A percentile compares a stretch with the other conserved stretches of the same genome.
These are phyloP conservation scores for Drosophila infuscata DNA, from an alignment of 2,888 invertebrate species.

Conservation along the genomic window DNA sequence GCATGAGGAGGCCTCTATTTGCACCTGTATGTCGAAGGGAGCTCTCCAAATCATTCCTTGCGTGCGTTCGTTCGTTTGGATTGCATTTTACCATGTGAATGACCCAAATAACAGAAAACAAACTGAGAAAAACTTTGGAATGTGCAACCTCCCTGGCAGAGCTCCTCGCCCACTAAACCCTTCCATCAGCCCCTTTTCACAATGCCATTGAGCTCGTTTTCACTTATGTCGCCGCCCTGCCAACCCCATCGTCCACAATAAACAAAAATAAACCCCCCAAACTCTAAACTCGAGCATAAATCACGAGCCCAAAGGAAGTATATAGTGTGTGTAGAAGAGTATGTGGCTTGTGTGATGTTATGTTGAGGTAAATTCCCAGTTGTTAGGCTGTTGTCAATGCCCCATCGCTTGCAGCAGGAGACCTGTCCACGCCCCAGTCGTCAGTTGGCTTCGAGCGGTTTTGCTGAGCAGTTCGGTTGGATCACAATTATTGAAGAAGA, in stretches of 20 bases:
- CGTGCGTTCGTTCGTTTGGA: constrained; percentile 60
- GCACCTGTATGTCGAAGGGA: not conserved
- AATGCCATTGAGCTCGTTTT: constrained; percentile 82
- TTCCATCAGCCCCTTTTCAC: not conserved
- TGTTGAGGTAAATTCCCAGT: constrained; percentile 82
- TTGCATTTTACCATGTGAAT: constrained; percentile 82
- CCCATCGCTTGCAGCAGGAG: constrained; percentile 4
- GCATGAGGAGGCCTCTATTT: constrained; percentile 5
- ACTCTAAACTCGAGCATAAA: constrained; percentile 66
- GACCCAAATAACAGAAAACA: constrained; percentile 83
- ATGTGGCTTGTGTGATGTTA: constrained; percentile 71
- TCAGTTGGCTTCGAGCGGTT: constrained; percentile 56
- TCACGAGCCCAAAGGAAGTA: constrained; percentile 12
- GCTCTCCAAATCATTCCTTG: constrained; percentile 35
- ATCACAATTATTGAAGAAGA: not conserved
- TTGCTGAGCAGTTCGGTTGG: constrained; percentile 39
- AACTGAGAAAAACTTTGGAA: constrained; percentile 63
- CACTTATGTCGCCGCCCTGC: constrained; percentile 47
- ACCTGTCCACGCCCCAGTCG: constrained; percentile 14
- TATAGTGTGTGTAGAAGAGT: not conserved
- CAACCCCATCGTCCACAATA: constrained; percentile 18
- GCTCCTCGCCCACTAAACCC: not conserved
- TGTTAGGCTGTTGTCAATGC: constrained; percentile 67
- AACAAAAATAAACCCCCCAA: constrained; percentile 5
- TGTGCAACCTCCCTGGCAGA: constrained; percentile 25